Evolutionary conservation across 2,888 invertebrate genomes (phyloP), one percentile per base, ranked within the genome.

Genomic region (Bellardia pandia): DNA sequence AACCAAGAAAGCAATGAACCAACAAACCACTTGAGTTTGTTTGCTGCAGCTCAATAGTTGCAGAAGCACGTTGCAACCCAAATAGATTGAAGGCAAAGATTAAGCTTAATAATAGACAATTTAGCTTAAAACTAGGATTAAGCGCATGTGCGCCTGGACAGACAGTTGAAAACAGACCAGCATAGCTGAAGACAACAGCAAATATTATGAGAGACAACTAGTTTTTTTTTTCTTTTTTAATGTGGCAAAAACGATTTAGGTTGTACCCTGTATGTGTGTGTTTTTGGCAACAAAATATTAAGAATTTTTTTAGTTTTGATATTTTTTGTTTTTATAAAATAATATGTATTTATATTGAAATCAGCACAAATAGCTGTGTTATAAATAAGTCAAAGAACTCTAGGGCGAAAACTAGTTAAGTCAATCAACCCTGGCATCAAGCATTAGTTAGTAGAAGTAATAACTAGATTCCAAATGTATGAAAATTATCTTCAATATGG

Each of bases 51-150:
- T 71, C 56, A 77, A 77, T 78, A 76, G 86, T 45, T 79, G 86
- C 86, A 86, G 86, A 80, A 80, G 87, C 81, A 85, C 81, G 85
- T 85, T 85, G 85, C 87, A 89, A 81, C 86, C 86, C 83, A 85
- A 83, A 86, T 85, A 88, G 88, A 89, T 85, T 84, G 82, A 82
- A 86, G 88, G 86, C 80, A 88, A 85, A 86, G 83, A 88, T 88
- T 89, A 88, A 77, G 68, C 83, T 76, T 87, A 88, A 88, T 87
- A 86, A 86, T 86, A 87, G 87, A 86, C 87, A 86, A 85, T 89
- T 89, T 85, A 85, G 85, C 80, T 88, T 85, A 82, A 88, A 86
- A 86, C 85, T 82, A 68, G 79, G 85, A 86, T 85, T 88, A 86
- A 81, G 88, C 88, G 86, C 88, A 86, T 86, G 86, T 85, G 86